A percentile compares a stretch with the other conserved stretches of the same genome.
Evolutionary conservation across 2,113 vertebrate genomes (phyloP).

Genomic region (Falcunculus frontatus): DNA sequence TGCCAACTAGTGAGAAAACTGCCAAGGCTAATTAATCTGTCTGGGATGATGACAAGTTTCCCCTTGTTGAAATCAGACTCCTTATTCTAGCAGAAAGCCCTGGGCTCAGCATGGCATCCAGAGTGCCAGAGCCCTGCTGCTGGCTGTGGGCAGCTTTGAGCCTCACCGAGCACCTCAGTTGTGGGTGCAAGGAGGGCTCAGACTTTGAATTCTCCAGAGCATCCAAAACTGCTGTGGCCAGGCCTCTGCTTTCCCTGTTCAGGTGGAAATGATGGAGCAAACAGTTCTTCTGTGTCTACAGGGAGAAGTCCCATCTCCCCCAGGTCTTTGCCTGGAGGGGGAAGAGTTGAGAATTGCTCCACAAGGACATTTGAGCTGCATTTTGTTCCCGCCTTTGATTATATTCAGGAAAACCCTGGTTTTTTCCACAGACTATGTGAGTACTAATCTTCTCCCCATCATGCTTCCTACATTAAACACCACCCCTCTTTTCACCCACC

Average conservation of each 20-base stretch:
- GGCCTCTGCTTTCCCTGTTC: neutral
- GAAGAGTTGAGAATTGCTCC: neutral
- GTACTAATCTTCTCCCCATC: neutral
- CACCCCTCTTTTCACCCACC: neutral
- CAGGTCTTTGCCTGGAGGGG: neutral
- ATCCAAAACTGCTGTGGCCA: neutral
- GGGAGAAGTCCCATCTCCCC: neutral
- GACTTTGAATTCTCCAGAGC: neutral
- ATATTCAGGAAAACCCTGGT: neutral
- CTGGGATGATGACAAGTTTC: neutral
- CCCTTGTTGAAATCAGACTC: neutral
- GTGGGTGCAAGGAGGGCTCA: neutral
- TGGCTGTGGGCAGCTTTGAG: neutral
- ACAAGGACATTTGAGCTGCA: neutral
- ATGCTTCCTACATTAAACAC: neutral
- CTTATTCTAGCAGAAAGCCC: neutral
- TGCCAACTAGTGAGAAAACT: neutral
- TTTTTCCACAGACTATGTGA: neutral
- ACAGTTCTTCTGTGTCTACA: neutral
- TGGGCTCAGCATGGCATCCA: neutral
- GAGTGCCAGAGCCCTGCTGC: neutral
- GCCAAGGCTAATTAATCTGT: slow-evolving; percentile 13
- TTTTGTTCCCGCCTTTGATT: neutral
- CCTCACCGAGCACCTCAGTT: neutral
- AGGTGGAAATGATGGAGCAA: neutral